A percentile compares a stretch with the other conserved stretches of the same genome.
Conservation (phyloP, 2,797 vertebrate genomes). For the Tragelaphus oryx region DNA sequence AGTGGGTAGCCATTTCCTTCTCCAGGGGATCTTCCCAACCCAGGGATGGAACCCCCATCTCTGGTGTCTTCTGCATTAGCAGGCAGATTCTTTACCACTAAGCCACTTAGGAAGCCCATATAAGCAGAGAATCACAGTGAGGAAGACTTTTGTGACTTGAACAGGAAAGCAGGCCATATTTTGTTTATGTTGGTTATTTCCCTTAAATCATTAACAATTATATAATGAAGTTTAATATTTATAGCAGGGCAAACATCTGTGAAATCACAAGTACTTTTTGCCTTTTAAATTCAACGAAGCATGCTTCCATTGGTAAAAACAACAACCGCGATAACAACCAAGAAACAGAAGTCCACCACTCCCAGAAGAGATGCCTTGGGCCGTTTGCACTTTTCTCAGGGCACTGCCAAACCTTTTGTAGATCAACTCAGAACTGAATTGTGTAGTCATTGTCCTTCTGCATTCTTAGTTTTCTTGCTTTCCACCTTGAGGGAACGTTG, state of each 20-base stretch:
- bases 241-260: background rate
- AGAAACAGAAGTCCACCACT: background rate
- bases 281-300: constrained; percentile 66
- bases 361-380: background rate
- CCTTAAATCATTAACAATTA: constrained; percentile 42
- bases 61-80: background rate
- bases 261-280: constrained; percentile 9
- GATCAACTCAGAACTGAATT: background rate
- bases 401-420: background rate
- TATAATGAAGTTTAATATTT: constrained; percentile 38
- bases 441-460: background rate
- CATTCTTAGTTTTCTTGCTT: background rate
- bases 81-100: background rate
- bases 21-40: background rate
- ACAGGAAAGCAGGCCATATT: background rate
- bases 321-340: background rate
- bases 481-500: background rate
- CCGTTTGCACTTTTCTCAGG: background rate
- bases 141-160: background rate
- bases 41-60: background rate
- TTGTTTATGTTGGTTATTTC: constrained; percentile 32
- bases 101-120: background rate
- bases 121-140: background rate
- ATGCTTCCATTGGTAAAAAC: background rate
- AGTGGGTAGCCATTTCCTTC: background rate